Conservation (phyloP, 2,113 vertebrate species). For the Haliaeetus leucogaster region DNA sequence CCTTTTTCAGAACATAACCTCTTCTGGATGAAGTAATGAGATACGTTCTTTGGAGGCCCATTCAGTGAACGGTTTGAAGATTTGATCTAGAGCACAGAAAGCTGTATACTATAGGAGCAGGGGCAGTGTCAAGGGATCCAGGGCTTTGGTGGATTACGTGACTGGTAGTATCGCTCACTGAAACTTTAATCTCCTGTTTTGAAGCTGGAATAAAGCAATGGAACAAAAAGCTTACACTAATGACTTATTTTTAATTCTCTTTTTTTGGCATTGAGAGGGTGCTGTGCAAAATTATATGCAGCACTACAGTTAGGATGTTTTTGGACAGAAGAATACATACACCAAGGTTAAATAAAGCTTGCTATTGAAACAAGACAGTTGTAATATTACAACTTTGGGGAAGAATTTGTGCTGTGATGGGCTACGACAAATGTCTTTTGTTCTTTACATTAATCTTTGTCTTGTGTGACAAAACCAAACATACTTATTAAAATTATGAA, state of each 20-base stretch:
- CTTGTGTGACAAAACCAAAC: background rate
- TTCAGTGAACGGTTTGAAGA: background rate
- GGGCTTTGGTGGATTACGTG: background rate
- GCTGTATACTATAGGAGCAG: background rate
- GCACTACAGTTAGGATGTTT: background rate
- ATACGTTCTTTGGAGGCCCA: background rate
- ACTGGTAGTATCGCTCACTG: background rate
- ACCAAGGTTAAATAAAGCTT: background rate
- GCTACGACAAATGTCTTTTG: background rate
- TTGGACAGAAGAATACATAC: background rate
- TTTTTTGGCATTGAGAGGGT: background rate
- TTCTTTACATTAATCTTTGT: background rate
- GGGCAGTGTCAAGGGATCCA: background rate
- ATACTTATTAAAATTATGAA: background rate
- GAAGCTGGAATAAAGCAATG: background rate
- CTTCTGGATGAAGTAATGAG: background rate
- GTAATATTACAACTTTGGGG: background rate
- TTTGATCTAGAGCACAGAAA: background rate
- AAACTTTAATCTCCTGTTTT: slow-evolving; percentile 3
- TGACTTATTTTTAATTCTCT: background rate
- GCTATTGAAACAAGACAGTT: background rate
- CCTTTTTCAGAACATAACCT: background rate
- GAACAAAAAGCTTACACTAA: background rate
- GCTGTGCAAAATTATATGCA: background rate
- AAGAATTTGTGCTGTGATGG: background rate